Evolutionary conservation across 2,797 vertebrate genomes (phyloP).

Genomic region (Schizothorax lantsangensis): DNA sequence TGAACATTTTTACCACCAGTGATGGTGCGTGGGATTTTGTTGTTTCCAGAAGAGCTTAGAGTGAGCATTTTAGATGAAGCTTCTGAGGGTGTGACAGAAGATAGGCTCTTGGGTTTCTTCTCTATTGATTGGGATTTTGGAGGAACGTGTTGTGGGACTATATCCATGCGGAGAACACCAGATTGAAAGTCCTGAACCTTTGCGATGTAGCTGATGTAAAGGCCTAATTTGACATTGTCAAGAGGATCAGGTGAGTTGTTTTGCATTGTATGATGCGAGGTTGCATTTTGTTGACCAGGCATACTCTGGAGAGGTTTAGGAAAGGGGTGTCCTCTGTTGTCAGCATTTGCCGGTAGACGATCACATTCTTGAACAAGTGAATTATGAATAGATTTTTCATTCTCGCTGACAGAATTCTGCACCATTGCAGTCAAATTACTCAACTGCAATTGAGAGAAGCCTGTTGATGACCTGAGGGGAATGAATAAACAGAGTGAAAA

Average conservation of each 20-base stretch:
- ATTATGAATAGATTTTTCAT: constrained; percentile 62
- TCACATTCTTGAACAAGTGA: constrained; percentile 59
- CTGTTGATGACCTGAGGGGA: constrained; percentile 44
- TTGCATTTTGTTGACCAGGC: background rate
- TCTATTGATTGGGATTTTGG: background rate
- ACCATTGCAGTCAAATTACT: constrained; percentile 65
- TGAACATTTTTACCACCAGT: background rate
- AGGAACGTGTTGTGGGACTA: constrained; percentile 9
- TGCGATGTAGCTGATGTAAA: background rate
- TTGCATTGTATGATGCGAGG: background rate
- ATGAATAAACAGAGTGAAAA: constrained; percentile 15
- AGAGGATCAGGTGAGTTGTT: background rate
- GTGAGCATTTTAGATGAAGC: background rate
- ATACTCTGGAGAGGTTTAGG: background rate
- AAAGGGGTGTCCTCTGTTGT: background rate
- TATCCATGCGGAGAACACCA: constrained; percentile 2
- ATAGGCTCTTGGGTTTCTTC: background rate
- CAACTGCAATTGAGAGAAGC: constrained; percentile 23
- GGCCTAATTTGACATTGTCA: constrained; percentile 5
- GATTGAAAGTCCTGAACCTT: constrained; percentile 12
- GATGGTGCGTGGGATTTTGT: background rate
- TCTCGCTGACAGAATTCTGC: constrained; percentile 66
- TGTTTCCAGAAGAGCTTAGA: background rate
- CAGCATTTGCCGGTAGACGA: constrained; percentile 20
- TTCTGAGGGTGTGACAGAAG: background rate